Conservation (phyloP, 1,140 invertebrate genomes). For the Physella acuta region DNA sequence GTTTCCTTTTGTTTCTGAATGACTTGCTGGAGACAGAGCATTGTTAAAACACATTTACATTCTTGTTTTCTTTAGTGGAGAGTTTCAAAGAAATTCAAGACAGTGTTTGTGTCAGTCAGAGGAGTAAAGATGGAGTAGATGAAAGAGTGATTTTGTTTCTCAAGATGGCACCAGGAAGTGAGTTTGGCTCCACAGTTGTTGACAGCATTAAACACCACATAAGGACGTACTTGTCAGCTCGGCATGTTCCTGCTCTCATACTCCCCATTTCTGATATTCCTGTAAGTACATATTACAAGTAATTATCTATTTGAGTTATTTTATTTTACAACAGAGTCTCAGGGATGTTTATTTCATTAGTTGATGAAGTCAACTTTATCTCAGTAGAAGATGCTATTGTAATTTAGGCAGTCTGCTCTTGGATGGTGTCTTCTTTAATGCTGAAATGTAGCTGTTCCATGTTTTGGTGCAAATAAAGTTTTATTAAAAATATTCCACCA, state of each 20-base stretch:
- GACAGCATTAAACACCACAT: conserved; percentile 58
- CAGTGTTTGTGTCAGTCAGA: conserved; percentile 65
- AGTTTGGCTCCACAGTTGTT: conserved; percentile 58
- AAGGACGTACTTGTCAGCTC: conserved; percentile 60
- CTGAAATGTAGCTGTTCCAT: too few relatives aligned
- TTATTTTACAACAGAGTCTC: too few relatives aligned
- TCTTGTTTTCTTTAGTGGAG: conserved; percentile 61
- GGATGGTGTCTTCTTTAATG: too few relatives aligned
- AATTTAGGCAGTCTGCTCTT: too few relatives aligned
- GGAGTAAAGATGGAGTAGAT: conserved; percentile 56
- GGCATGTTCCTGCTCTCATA: conserved; percentile 65
- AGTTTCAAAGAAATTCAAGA: conserved; percentile 63
- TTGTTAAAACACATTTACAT: not conserved
- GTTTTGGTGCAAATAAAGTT: too few relatives aligned
- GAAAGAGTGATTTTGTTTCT: conserved; percentile 66
- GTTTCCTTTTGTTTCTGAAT: not conserved
- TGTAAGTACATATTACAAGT: too few relatives aligned
- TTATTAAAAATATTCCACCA: too few relatives aligned
- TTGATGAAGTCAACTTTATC: too few relatives aligned
- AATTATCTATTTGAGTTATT: too few relatives aligned
- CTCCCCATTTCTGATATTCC: conserved; percentile 64
- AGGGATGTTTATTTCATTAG: too few relatives aligned
- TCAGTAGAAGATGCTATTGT: too few relatives aligned
- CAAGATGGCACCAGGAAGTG: conserved; percentile 59
- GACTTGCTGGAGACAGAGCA: not conserved